Base-by-base conservation (phyloP, 2,888 invertebrate genomes). In the Zonitis immaculata region DNA sequence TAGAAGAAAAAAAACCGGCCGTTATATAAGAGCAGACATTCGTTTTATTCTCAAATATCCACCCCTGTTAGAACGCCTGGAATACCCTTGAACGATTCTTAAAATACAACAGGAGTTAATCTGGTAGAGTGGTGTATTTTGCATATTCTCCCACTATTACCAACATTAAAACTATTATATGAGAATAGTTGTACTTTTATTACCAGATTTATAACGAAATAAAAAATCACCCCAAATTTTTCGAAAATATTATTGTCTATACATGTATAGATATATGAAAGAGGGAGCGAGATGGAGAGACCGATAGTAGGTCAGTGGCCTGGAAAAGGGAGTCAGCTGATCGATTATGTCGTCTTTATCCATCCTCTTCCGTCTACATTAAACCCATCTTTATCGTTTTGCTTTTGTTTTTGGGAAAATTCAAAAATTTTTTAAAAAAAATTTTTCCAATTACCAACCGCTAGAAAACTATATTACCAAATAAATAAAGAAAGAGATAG, bases 281-380 rank as follows among this genome's bases (percentile, higher is more conserved):
- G 35, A 18, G 35, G 16, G 18, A 35, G 16, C 8, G 35, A 35
- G 35, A 35, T 35, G 9, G 35, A 35, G n/a, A n/a, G n/a, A 16
- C 9, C 8, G 18, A 9, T 14, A 14, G 14, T 64, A 49, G 64
- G 64, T 64, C 64, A 64, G 49, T 62, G 62, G 62, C 64, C 64
- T 54, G 35, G 35, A 35, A 35, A 35, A 18, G 35, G 18, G 57
- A 54, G 57, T 59, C 64, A 64, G 64, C 64, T 64, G 64, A 64
- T 64, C 64, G 62, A 62, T 64, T 60, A 51, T 49, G 32, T 30
- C 35, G 35, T 18, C 35, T 35, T 18, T 35, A 35, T 35, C 3
- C 16, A 35, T 9, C 6, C 1, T 32, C 28, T 28, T 28, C 28
- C n/a, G n/a, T 30, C 16, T 9, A 16, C 16, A 16, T 3, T 35